Base-by-base conservation (phyloP, 2,797 vertebrate genomes). In the Silurus aristotelis region DNA sequence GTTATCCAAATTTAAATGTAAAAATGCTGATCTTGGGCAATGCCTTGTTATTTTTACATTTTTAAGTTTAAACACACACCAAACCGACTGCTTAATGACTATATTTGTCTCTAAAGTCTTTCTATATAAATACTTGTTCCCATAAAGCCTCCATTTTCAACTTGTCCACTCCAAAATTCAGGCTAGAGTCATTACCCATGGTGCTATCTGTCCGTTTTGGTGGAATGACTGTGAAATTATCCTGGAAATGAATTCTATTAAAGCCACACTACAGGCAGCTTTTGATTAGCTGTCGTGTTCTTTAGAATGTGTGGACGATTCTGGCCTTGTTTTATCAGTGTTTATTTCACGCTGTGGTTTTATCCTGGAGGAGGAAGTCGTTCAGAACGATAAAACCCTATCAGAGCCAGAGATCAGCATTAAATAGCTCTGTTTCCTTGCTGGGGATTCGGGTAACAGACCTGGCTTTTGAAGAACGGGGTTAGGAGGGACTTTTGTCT, bases 401-500 rank as follows among this genome's bases (percentile, higher is more conserved):
- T 95, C 93, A 89, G 88, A 72, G 56, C 89, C 87, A 83, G 79
- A 86, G 87, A 94, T 94, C 93, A 92, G 87, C 88, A 92, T 92
- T 92, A 92, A 91, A 91, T 46, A 56, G 80, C 87, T 88, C 91
- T 88, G 90, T 93, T 93, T 94, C 92, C 85, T 91, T 82, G 55
- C 87, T 89, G 90, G 88, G 83, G 86, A 87, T 79, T 55, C 73
- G 85, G 56, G 90, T 89, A 93, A 90, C 90, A 85, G 89, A 90
- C 91, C 90, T 84, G 90, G 63, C 87, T 88, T 82, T 89, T 90
- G 90, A 92, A 89, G 89, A 89, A 88, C 86, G 84, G 89, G 83
- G 83, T 90, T 91, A 88, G 90, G 85, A 89, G 89, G 88, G 70
- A 31, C 31, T 56, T 55, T 83, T 78, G 6, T 14, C 55, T 72